Conservation (phyloP, 2,888 invertebrate genomes). For the Formica aserva region DNA sequence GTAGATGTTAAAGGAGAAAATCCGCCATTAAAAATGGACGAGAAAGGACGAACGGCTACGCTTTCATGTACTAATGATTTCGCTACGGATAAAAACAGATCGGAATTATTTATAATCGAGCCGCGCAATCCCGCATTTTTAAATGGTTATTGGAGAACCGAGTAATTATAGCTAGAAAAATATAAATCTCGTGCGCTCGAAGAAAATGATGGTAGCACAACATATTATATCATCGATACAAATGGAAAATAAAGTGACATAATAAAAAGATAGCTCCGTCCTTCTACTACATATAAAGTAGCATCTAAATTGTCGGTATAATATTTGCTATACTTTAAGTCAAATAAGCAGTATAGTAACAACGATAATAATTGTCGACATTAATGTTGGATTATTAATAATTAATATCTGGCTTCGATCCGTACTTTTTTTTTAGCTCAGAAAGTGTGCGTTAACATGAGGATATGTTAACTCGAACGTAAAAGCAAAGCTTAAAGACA, state of each 20-base stretch:
- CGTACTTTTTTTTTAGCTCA: conserved; percentile 37
- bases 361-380: conserved; percentile 12
- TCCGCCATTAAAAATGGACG: conserved; percentile 71
- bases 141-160: conserved; percentile 1
- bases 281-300: not conserved
- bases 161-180: conserved; percentile 26
- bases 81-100: conserved; percentile 44
- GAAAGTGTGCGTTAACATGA: conserved; percentile 12
- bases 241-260: not conserved
- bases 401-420: conserved; percentile 43
- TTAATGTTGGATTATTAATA: conserved; percentile 38
- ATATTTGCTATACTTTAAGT: not conserved
- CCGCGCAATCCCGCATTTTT: conserved; percentile 15
- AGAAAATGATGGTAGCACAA: not conserved
- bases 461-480: conserved; percentile 45
- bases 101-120: conserved; percentile 73
- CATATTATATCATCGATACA: not conserved
- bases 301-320: not conserved
- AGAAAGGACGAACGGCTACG: conserved; percentile 63
- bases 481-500: conserved; percentile 43
- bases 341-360: not conserved
- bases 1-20: conserved; percentile 73
- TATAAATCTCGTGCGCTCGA: conserved; percentile 31
- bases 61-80: conserved; percentile 44
- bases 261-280: not conserved